phyloP scores from a whole-genome alignment of 2,113 vertebrate species.

The Menura novaehollandiae region DNA sequence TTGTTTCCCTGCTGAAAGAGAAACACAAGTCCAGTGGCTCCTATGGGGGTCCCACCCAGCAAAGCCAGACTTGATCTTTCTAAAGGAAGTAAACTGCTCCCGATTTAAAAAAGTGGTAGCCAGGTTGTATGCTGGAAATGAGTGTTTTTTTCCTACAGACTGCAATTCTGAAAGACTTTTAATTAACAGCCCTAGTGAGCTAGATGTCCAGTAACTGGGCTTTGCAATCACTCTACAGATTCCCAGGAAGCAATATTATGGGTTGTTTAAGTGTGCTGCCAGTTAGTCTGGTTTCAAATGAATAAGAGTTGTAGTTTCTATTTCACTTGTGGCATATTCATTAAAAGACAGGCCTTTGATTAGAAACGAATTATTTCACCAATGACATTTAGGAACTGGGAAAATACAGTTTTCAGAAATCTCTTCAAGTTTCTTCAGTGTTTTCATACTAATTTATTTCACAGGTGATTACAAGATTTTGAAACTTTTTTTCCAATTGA shows the following conservation, averaged over 20 bases:
- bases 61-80: neutral
- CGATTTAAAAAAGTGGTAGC: neutral
- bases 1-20: neutral
- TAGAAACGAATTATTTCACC: neutral
- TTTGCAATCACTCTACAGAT: neutral
- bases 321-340: neutral
- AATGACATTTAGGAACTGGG: neutral
- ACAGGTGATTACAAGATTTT: neutral
- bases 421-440: accelerated
- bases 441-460: neutral
- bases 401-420: neutral
- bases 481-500: neutral
- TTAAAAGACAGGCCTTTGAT: neutral
- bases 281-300: neutral
- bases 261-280: neutral
- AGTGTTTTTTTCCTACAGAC: neutral
- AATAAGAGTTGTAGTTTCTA: neutral
- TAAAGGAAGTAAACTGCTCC: neutral
- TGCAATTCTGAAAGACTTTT: neutral
- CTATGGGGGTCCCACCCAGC: neutral
- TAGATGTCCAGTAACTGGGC: neutral
- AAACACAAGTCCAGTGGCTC: neutral
- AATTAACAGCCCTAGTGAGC: neutral
- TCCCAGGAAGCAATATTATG: neutral
- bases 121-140: neutral